phyloP scores from a whole-genome alignment of 1,140 invertebrate genomes.

The Drosophila teissieri region DNA sequence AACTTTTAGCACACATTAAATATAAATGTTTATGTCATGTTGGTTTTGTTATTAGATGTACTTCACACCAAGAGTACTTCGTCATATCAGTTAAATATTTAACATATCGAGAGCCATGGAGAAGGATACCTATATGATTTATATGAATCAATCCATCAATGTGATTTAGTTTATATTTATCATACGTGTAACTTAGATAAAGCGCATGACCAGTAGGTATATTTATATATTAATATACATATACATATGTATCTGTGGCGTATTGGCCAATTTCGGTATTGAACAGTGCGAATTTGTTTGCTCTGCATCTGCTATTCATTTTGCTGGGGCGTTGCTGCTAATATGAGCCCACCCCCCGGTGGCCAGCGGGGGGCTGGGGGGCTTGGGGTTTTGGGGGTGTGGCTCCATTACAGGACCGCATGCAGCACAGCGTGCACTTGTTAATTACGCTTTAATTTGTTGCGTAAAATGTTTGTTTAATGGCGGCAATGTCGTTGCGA shows the following conservation, averaged over 20 bases:
- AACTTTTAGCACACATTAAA: too few relatives aligned
- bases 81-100: too few relatives aligned
- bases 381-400: constrained; percentile 12
- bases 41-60: too few relatives aligned
- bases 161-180: too few relatives aligned
- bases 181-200: too few relatives aligned
- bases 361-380: background rate
- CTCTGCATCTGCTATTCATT: constrained; percentile 25
- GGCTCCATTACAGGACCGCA: constrained; percentile 46
- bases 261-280: background rate
- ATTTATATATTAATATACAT: too few relatives aligned
- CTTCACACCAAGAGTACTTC: too few relatives aligned
- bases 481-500: constrained; percentile 64
- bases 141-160: too few relatives aligned
- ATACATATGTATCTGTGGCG: background rate
- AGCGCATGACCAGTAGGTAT: too few relatives aligned
- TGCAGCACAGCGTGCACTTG: constrained; percentile 74
- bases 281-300: background rate
- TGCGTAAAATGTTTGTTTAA: constrained; percentile 82
- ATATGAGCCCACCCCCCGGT: constrained; percentile 41
- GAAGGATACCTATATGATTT: too few relatives aligned
- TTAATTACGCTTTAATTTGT: constrained; percentile 83
- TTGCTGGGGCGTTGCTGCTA: constrained; percentile 55
- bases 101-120: too few relatives aligned
- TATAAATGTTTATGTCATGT: too few relatives aligned